Conservation (phyloP, 2,888 invertebrate genomes). For the Alentia gelatinosa region DNA sequence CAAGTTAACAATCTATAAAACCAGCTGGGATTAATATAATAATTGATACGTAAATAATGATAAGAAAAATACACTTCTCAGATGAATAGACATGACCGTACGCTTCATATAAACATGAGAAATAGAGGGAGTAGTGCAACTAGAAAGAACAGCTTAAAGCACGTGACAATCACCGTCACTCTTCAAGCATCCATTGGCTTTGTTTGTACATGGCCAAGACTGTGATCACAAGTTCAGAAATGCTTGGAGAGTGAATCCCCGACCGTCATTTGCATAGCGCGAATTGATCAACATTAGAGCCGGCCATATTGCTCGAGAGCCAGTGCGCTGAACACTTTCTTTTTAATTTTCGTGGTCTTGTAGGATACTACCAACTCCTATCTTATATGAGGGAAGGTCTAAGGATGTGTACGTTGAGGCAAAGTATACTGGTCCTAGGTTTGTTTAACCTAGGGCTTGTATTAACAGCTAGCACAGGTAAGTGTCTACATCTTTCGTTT, state of each 20-base stretch:
- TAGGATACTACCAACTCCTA: constrained; percentile 25
- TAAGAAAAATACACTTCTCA: not conserved
- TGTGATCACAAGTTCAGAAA: not conserved
- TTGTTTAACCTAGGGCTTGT: constrained; percentile 27
- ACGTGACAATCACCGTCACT: not conserved
- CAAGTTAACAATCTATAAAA: not conserved
- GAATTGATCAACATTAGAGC: constrained; percentile 45
- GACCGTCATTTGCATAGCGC: constrained; percentile 30
- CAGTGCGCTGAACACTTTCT: not conserved
- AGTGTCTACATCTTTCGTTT: not conserved
- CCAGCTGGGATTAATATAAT: not conserved
- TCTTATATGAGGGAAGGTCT: not conserved
- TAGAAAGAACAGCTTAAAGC: constrained; percentile 21
- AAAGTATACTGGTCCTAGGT: constrained; percentile 33
- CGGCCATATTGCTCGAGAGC: constrained; percentile 16
- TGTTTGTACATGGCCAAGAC: not conserved
- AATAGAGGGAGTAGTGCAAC: not conserved
- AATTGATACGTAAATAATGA: not conserved
- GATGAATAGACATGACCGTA: not conserved
- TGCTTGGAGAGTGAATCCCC: not conserved
- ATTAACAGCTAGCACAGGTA: constrained; percentile 20
- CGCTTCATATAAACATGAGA: not conserved
- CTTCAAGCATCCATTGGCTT: not conserved
- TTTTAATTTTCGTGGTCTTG: constrained; percentile 17
- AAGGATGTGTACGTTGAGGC: constrained; percentile 28